Conservation (phyloP, 2,888 invertebrate genomes). For the Metellina segmentata region DNA sequence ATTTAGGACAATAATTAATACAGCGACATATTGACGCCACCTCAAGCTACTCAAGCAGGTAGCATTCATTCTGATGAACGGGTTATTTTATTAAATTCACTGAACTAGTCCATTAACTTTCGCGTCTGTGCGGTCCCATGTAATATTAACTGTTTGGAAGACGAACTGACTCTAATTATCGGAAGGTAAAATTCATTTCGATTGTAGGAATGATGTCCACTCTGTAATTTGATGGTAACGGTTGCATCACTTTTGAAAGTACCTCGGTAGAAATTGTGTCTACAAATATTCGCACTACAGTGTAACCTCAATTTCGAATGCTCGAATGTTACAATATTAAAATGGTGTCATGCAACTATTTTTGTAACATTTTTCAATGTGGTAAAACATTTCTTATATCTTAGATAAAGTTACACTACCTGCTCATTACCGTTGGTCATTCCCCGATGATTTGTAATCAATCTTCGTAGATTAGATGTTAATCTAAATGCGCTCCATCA, state of each 20-base stretch:
- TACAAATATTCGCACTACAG: not conserved
- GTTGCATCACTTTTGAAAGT: not conserved
- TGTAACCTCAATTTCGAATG: not conserved
- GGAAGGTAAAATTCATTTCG: conserved; percentile 37
- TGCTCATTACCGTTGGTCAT: no score
- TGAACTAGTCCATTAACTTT: conserved; percentile 32
- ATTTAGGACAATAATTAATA: conserved; percentile 59
- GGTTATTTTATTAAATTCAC: conserved; percentile 50
- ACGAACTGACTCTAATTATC: conserved; percentile 39
- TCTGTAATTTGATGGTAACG: not conserved
- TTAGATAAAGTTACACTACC: no score
- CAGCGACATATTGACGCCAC: conserved; percentile 40
- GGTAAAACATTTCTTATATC: no score
- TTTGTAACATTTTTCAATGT: not conserved
- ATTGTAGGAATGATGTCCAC: conserved; percentile 8
- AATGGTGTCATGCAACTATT: not conserved
- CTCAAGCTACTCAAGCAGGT: conserved; percentile 13
- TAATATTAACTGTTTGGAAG: conserved; percentile 36
- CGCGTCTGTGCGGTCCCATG: conserved; percentile 1
- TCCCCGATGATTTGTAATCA: no score
- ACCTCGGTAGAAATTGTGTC: not conserved
- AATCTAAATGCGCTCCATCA: no score
- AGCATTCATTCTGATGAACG: conserved; percentile 32
- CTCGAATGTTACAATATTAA: not conserved
- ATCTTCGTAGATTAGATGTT: no score